Evolutionary conservation across 2,797 vertebrate genomes (phyloP), one percentile per base, ranked within the genome.

Genomic region (Philypnodon macrostomus): DNA sequence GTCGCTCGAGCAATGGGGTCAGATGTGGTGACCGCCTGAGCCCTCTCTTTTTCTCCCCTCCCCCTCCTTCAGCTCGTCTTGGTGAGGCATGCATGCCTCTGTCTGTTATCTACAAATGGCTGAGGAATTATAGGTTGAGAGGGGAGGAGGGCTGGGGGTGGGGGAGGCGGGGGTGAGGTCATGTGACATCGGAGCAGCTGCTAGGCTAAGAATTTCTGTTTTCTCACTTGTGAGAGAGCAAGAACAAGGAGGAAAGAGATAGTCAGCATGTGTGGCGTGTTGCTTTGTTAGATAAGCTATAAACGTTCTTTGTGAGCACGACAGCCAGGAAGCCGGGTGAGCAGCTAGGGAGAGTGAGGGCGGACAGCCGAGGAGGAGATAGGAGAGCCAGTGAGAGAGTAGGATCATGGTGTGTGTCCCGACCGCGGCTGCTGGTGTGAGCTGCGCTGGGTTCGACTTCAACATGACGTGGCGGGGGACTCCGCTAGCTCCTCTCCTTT

Each of bases 201-300:
- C 87, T 90, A 70, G 71, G 75, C 87, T 85, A 77, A 87, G 89
- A 89, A 77, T 83, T 90, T 90, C 86, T 85, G 85, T 89, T 89
- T 86, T 81, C 83, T 80, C 69, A 83, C 64, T 53, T 64, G 79
- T 75, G 79, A 53, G 73, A 58, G 77, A 47, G 66, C 62, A 18
- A 56, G 64, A 68, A 67, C 56, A 52, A 67, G 53, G 64, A 77
- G 64, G 61, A 63, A 80, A 74, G 80, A 77, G 79, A 84, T 80
- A 83, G 84, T 71, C 83, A 63, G 78, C 63, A 59, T 80, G 84
- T 81, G 83, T 82, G 75, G 84, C 73, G 83, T 76, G 84, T 86
- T 89, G 90, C 90, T 91, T 91, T 91, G 88, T 91, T 87, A 87
- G 90, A 89, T 89, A 88, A 91, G 84, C 87, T 82, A 69, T 73